Evolutionary conservation across 2,888 invertebrate genomes (phyloP), one percentile per base, ranked within the genome.

Genomic region (Yponomeuta malinellus): DNA sequence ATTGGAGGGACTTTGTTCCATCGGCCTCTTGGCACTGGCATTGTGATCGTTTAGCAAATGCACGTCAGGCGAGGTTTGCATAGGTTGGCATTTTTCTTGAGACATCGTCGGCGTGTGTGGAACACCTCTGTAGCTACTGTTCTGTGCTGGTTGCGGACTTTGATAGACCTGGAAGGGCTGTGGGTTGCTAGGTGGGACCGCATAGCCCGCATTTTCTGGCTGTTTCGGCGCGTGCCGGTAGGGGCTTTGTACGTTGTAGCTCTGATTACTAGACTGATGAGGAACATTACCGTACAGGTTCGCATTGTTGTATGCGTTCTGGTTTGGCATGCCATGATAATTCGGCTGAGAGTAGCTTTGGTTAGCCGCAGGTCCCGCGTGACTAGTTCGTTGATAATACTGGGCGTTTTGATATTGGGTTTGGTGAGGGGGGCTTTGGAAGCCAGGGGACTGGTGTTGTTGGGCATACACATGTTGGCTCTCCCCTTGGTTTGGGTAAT

Each of bases 341-440:
- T 59, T 69, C 63, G 85, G 88, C 75, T 87, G 89, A 74, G 76
- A 85, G 71, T 85, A 89, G 29, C 74, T 80, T 75, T 85, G 87
- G 76, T 80, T 86, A 6, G 83, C 76, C 29, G 66, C 66, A 15
- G 37, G 66, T 31, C 66, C 9, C 52, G 52, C 29, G n/a, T 37
- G 68, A 68, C 43, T 48, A 52, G 66, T 10, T 48, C 71, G 66
- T 63, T 72, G 72, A 43, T 72, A 72, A 68, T 72, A 72, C 68
- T 70, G 72, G 23, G 85, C 77, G 75, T 83, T 90, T 79, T 86
- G 87, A 76, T 89, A 90, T 73, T 90, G 90, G 8, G 86, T 73
- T 74, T 90, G 90, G 76, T 91, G 90, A 4, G 90, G 88, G 63
- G 90, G 90, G 74, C 88, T 89, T 78, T 90, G 90, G 73, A 86